Conservation (phyloP, 2,113 vertebrate genomes). For the Bagarius yarrelli region DNA sequence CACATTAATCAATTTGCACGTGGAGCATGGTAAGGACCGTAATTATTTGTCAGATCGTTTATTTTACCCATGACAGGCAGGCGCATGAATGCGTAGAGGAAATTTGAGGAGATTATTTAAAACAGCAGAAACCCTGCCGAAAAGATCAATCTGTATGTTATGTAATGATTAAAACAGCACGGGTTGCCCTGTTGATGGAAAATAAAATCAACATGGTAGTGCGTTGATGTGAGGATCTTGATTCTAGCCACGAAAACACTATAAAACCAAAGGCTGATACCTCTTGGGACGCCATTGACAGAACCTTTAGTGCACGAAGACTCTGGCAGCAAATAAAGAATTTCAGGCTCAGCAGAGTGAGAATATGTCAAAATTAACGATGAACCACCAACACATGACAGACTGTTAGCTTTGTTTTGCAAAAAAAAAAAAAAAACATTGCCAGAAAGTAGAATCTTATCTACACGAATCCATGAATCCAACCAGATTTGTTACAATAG, state of each 20-base stretch:
- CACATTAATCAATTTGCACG: background rate
- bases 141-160: background rate
- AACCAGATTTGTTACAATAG: background rate
- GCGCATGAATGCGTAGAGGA: background rate
- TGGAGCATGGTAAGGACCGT: background rate
- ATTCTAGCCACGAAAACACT: background rate
- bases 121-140: background rate
- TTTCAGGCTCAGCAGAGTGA: too few species aligned
- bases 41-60: slow-evolving; percentile 9
- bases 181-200: background rate
- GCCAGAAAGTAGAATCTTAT: background rate
- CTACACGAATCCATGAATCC: background rate
- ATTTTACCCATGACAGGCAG: background rate
- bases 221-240: background rate
- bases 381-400: too few species aligned
- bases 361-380: too few species aligned
- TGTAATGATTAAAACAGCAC: background rate
- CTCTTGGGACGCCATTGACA: too few species aligned
- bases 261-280: too few species aligned
- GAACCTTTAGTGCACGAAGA: too few species aligned
- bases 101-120: background rate
- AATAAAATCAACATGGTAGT: background rate
- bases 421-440: background rate
- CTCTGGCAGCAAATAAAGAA: too few species aligned
- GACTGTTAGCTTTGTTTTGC: too few species aligned